Evolutionary conservation across 2,888 invertebrate genomes (phyloP).

Genomic region (Acronicta leporina): DNA sequence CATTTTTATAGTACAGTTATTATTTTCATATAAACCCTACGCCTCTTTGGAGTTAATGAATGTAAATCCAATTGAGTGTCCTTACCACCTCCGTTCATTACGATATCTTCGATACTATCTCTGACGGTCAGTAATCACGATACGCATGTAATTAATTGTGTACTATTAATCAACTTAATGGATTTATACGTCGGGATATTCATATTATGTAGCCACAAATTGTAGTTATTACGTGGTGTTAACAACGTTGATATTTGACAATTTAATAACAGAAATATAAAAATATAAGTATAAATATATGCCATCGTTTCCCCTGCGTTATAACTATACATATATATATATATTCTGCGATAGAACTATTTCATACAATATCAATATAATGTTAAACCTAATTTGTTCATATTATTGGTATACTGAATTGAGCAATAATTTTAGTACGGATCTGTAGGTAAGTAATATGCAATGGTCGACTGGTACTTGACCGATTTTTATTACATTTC

Average conservation of each 20-base stretch:
- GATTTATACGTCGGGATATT: slow-evolving; percentile 19
- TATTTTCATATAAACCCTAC: slow-evolving; percentile 12
- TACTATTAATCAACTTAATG: slow-evolving; percentile 40
- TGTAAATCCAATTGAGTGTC: slow-evolving; percentile 34
- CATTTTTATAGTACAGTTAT: too few relatives aligned
- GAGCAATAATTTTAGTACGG: slow-evolving; percentile 5
- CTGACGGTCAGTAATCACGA: slow-evolving; percentile 29
- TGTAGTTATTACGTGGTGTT: slow-evolving; percentile 12
- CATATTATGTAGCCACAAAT: slow-evolving; percentile 6
- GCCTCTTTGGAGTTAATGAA: slow-evolving; percentile 34
- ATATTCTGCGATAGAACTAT: too few relatives aligned
- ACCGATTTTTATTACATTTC: slow-evolving; percentile 22
- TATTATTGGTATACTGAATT: background rate
- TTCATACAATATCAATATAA: too few relatives aligned
- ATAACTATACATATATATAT: too few relatives aligned
- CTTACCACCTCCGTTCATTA: slow-evolving; percentile 39
- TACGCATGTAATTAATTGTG: slow-evolving; percentile 32
- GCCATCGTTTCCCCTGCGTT: too few relatives aligned
- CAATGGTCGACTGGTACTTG: slow-evolving; percentile 29
- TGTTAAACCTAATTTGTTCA: too few relatives aligned
- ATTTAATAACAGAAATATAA: background rate
- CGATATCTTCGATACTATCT: slow-evolving; percentile 45
- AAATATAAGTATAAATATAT: background rate
- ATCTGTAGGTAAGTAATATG: background rate
- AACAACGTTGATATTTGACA: background rate